Evolutionary conservation across 2,888 invertebrate genomes (phyloP).

Genomic region (Eupithecia exiguata): DNA sequence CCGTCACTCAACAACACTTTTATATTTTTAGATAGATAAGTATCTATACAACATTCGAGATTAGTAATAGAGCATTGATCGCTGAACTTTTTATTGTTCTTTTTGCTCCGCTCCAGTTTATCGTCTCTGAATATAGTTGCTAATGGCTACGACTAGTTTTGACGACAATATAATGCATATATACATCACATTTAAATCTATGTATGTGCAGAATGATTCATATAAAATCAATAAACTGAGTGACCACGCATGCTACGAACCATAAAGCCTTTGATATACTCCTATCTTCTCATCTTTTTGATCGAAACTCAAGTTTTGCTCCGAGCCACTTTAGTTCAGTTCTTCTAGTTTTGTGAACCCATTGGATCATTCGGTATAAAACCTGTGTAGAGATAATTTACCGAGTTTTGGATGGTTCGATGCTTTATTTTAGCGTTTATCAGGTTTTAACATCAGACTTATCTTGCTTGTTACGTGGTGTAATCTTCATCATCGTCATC

Average conservation of each 20-base stretch:
- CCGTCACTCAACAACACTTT: constrained; percentile 4
- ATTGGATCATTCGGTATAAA: too few species aligned
- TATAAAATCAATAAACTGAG: neutral
- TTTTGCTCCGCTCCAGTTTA: constrained; percentile 58
- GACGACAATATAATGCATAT: neutral
- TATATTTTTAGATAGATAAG: constrained; percentile 5
- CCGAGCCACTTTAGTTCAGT: neutral
- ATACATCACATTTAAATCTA: neutral
- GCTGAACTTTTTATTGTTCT: constrained; percentile 47
- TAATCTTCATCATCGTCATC: too few species aligned
- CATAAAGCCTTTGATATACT: neutral
- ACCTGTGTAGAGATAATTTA: too few species aligned
- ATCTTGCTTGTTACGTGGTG: too few species aligned
- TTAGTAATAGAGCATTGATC: constrained; percentile 53
- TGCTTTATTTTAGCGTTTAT: too few species aligned
- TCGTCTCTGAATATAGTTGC: constrained; percentile 45
- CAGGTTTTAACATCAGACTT: too few species aligned
- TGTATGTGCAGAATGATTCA: neutral
- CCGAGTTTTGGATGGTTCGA: too few species aligned
- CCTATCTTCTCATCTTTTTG: neutral
- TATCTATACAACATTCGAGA: constrained; percentile 27
- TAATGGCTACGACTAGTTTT: constrained; percentile 4
- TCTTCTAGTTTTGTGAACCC: neutral
- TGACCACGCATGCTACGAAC: neutral
- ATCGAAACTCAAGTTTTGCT: neutral